phyloP scores from a whole-genome alignment of 1,140 invertebrate species.

The Drosophila littoralis region DNA sequence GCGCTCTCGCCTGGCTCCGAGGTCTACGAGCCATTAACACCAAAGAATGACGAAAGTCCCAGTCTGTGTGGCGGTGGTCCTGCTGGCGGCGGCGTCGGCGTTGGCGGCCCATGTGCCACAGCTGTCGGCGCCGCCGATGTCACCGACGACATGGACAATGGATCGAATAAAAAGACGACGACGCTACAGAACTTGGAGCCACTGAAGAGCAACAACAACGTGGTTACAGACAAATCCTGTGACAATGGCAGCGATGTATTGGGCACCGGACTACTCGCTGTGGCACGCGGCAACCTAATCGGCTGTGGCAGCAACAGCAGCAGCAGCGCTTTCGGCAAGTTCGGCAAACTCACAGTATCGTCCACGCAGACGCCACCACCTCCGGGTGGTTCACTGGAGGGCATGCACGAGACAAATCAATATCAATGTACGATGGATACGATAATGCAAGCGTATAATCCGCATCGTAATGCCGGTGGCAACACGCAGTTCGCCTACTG shows the following conservation, averaged over 20 bases:
- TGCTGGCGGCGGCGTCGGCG: slow-evolving; percentile 17
- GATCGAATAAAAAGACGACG: slow-evolving; percentile 74
- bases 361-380: slow-evolving; percentile 36
- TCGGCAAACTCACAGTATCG: slow-evolving; percentile 46
- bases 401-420: slow-evolving; percentile 60
- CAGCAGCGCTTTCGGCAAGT: slow-evolving; percentile 62
- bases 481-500: slow-evolving; percentile 76
- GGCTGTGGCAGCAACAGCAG: slow-evolving; percentile 19
- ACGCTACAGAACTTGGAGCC: slow-evolving; percentile 77
- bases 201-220: slow-evolving; percentile 46
- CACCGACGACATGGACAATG: slow-evolving; percentile 76
- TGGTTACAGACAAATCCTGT: slow-evolving; percentile 65
- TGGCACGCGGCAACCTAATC: slow-evolving; percentile 38
- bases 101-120: slow-evolving; percentile 56
- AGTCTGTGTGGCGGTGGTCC: slow-evolving; percentile 71
- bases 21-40: slow-evolving; percentile 81
- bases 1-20: slow-evolving; percentile 75
- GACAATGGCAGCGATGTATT: slow-evolving; percentile 62
- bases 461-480: slow-evolving; percentile 71
- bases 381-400: slow-evolving; percentile 17
- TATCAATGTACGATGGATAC: slow-evolving; percentile 83
- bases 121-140: slow-evolving; percentile 63
- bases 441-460: slow-evolving; percentile 84
- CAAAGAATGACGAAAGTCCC: slow-evolving; percentile 81
- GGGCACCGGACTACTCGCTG: slow-evolving; percentile 45